Base-by-base conservation (phyloP, 2,888 invertebrate species). In the Balanococcus diminutus region DNA sequence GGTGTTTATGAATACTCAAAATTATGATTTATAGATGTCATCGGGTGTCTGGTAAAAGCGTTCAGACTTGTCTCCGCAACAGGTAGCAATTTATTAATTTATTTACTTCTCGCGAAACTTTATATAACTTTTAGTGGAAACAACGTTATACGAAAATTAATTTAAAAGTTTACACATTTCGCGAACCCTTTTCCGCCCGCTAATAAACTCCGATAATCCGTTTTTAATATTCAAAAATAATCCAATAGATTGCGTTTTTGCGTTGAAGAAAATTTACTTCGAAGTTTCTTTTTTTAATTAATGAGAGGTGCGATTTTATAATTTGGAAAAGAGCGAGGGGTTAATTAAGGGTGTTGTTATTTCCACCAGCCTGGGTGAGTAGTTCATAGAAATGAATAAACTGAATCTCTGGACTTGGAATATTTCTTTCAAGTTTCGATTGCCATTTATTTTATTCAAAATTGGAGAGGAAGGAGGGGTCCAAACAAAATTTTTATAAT, bases 71-170 rank as follows among this genome's bases (percentile, higher is more conserved):
- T 82, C 82, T 82, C 46, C 51, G 82, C 82, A 82, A 82, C 82
- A 82, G 82, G 82, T 46, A 82, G 82, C 51, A n/a, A 82, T 46
- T 82, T 82, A 82, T 82, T 82, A 82, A 82, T 82, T 85, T 75
- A 85, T 75, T 85, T 85, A 75, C 32, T 46, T 67, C 25, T 84
- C 51, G 51, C 31, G 28, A 61, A 61, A 51, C 36, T 83, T 83
- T 83, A 51, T 46, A 82, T 83, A 51, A 83, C 36, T 51, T 83
- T 83, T 31, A 83, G 11, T 61, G 22, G 31, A 81, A 81, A 42
- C 46, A 81, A 36, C 42, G 51, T 81, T 81, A 19, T 51, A 86
- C 14, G 72, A 86, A 86, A 83, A 11, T 19, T 79, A 31, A 42
- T 81, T 42, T 81, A 81, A 51, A 81, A 81, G 81, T 42, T 46